A percentile compares a stretch with the other conserved stretches of the same genome.
Evolutionary conservation across 2,888 invertebrate genomes (phyloP).

Genomic region (Leptogaster cylindrica): DNA sequence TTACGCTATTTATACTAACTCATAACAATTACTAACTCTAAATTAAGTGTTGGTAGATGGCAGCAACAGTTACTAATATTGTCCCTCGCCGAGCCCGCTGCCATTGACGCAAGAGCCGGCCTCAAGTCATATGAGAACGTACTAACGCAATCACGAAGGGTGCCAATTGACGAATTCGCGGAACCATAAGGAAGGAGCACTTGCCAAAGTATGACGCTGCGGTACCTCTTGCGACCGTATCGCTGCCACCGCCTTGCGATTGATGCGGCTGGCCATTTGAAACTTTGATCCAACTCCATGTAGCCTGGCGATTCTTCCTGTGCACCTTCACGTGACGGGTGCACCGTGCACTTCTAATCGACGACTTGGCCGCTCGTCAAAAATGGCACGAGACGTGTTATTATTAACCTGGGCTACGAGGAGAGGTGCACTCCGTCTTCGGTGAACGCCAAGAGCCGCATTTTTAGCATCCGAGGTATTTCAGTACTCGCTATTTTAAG

Average conservation of each 20-base stretch:
- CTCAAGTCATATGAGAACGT: constrained; percentile 5
- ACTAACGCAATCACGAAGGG: too few relatives aligned
- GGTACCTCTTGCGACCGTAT: too few relatives aligned
- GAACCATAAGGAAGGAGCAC: too few relatives aligned
- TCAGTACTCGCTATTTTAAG: constrained; percentile 9
- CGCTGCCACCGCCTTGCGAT: too few relatives aligned
- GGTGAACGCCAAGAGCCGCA: background rate
- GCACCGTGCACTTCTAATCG: background rate
- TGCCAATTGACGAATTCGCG: too few relatives aligned
- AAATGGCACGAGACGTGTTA: constrained; percentile 13
- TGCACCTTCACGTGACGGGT: background rate
- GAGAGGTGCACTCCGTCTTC: background rate
- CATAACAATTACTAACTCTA: constrained; percentile 2
- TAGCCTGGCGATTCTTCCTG: too few relatives aligned
- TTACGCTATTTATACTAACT: background rate
- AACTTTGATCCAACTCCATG: too few relatives aligned
- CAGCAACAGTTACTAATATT: too few relatives aligned
- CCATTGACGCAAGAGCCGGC: background rate
- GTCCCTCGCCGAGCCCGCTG: background rate
- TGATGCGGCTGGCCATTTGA: too few relatives aligned
- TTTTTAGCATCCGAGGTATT: constrained; percentile 6
- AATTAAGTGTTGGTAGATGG: background rate
- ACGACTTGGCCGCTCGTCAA: constrained; percentile 18
- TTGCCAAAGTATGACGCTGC: too few relatives aligned
- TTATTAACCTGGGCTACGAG: constrained; percentile 12